Evolutionary conservation across 2,888 invertebrate species (phyloP), one percentile per base, ranked within the genome.

Genomic region (Philaethria dido): DNA sequence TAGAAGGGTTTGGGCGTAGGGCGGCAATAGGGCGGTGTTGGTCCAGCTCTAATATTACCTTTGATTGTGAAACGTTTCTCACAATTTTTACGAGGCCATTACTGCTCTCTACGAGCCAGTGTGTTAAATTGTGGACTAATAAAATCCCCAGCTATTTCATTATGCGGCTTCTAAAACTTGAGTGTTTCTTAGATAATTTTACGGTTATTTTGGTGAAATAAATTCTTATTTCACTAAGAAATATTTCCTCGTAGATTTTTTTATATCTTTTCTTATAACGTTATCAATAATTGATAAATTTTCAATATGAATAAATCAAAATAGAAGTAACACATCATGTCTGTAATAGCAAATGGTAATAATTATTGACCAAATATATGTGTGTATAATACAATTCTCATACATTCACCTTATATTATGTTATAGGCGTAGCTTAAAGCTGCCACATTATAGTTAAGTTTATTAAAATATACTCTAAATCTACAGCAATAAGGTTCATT

Each of bases 51-150:
- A 87, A 88, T 88, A 86, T 85, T 78, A 86, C 85, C 84, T 84
- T 83, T 86, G 86, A 88, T 87, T 89, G 84, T 80, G 74, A 78
- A 80, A 80, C 82, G 80, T 84, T 84, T 83, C 83, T 84, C 80
- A 84, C 82, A 79, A 84, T 86, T 89, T 88, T 89, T 89, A 89
- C 84, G 86, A 87, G 75, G 78, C 82, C 78, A 83, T 86, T 84
- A 83, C 77, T 74, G 75, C 64, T 74, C 72, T 75, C 75, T 75
- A 78, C 76, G 75, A 78, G 73, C 74, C 69, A 72, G 73, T 77
- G 77, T 75, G 77, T 76, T 78, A 77, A 78, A 79, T 84, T 82
- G 84, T 83, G 78, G 78, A 78, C 73, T 75, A 77, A 80, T 78
- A 77, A 82, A 81, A 78, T 45, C 80, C 72, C 54, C 39, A 65